A percentile compares a stretch with the other conserved stretches of the same genome.
Conservation (phyloP, 1,140 invertebrate genomes). For the Drosophila ogumai region DNA sequence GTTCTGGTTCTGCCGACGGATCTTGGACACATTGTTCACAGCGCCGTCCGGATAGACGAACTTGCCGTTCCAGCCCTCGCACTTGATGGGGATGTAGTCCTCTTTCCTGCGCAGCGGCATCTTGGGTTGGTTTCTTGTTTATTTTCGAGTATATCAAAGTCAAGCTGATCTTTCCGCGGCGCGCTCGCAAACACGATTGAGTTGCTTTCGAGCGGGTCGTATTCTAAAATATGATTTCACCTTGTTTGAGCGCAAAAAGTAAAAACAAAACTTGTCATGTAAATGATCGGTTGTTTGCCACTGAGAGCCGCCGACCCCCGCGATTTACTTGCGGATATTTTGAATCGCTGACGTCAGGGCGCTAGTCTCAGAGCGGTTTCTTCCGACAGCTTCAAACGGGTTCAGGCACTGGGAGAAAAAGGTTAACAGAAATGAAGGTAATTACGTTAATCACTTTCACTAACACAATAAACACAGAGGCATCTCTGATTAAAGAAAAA, state of each 20-base stretch:
- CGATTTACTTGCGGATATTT: slow-evolving; percentile 47
- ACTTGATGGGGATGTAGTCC: slow-evolving; percentile 84
- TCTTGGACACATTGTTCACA: slow-evolving; percentile 79
- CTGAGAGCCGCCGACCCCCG: slow-evolving; percentile 50
- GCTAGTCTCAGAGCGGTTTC: slow-evolving; percentile 32
- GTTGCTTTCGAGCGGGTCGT: slow-evolving; percentile 25
- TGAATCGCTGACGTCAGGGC: slow-evolving; percentile 65
- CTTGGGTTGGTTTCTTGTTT: background rate
- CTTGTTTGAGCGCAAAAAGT: slow-evolving; percentile 40
- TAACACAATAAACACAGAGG: fast-evolving
- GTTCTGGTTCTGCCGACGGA: slow-evolving; percentile 77
- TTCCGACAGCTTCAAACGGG: slow-evolving; percentile 59
- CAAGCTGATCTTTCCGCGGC: slow-evolving; percentile 32
- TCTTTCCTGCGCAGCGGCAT: slow-evolving; percentile 75
- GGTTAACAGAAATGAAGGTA: fast-evolving
- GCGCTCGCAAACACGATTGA: slow-evolving; percentile 71
- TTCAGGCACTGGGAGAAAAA: slow-evolving; percentile 30
- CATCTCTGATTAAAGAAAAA: background rate
- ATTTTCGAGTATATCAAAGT: background rate
- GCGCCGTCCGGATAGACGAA: slow-evolving; percentile 73
- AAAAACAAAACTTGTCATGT: slow-evolving; percentile 56
- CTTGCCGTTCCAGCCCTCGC: slow-evolving; percentile 84
- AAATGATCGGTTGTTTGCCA: slow-evolving; percentile 61
- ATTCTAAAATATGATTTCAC: slow-evolving; percentile 83
- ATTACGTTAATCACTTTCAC: background rate